These are phyloP conservation scores for Cheilosia scutellata DNA, from an alignment of 2,888 invertebrate genomes.

Conservation along the genomic window DNA sequence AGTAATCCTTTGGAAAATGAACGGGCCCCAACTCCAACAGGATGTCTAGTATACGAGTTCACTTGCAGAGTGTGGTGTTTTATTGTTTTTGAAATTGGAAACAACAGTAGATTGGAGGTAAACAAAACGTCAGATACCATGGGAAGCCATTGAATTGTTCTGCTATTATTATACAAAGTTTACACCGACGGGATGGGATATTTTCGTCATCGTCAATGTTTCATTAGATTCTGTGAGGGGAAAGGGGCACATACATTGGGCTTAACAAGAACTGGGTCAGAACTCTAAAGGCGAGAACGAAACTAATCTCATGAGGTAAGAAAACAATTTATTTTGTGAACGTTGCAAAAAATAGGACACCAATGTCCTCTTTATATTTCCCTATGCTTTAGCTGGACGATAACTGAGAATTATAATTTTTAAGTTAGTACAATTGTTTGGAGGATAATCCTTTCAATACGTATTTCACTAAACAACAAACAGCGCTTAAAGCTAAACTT, in stretches of 20 bases:
- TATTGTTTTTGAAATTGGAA: constrained; percentile 49
- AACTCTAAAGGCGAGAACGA: no score
- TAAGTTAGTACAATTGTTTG: no score
- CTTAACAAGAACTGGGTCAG: neutral
- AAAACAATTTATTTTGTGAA: no score
- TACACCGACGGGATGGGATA: neutral
- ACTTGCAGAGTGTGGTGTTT: constrained; percentile 13
- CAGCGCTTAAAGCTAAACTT: no score
- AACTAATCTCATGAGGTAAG: no score
- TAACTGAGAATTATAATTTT: no score
- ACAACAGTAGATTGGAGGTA: neutral
- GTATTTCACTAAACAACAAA: no score
- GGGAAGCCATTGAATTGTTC: neutral
- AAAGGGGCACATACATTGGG: neutral
- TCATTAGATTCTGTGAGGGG: neutral
- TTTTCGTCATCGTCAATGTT: neutral
- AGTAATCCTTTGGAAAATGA: constrained; percentile 11
- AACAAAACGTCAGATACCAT: neutral
- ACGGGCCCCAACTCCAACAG: neutral
- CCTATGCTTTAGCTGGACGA: no score
- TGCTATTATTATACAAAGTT: neutral
- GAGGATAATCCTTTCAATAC: no score
- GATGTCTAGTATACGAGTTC: constrained; percentile 22
- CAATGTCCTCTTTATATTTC: no score
- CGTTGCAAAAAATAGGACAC: no score